phyloP scores from a whole-genome alignment of 2,888 invertebrate species.

The Agonopterix arenella region DNA sequence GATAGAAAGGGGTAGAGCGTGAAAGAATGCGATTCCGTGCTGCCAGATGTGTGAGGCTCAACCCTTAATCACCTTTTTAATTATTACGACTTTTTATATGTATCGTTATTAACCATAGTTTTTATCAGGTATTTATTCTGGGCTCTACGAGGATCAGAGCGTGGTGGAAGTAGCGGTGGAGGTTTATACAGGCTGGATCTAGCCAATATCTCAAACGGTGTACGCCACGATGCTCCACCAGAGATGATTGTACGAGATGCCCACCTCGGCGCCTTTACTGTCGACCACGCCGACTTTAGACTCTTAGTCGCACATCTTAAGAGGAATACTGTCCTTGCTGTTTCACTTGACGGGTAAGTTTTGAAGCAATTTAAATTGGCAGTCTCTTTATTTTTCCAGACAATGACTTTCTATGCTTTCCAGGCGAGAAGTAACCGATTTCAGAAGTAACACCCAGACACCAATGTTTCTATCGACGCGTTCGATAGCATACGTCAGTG shows the following conservation, averaged over 20 bases:
- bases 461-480: constrained; percentile 85
- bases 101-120: neutral
- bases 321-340: constrained; percentile 86
- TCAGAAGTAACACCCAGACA: constrained; percentile 84
- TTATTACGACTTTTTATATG: too few relatives aligned
- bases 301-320: constrained; percentile 85
- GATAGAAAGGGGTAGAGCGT: too few relatives aligned
- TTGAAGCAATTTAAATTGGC: too few relatives aligned
- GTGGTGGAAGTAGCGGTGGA: constrained; percentile 37
- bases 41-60: too few relatives aligned
- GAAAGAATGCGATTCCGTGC: too few relatives aligned
- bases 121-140: constrained; percentile 86
- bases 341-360: constrained; percentile 87
- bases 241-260: constrained; percentile 80
- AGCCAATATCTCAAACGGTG: constrained; percentile 85
- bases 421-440: constrained; percentile 82
- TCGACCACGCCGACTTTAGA: constrained; percentile 89
- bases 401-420: neutral
- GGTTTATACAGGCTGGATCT: constrained; percentile 88
- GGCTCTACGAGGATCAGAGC: constrained; percentile 75
- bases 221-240: constrained; percentile 81
- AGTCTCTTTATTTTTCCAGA: too few relatives aligned
- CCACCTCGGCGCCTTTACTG: constrained; percentile 87
- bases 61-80: too few relatives aligned
- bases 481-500: constrained; percentile 85